Evolutionary conservation across 1,140 invertebrate species (phyloP), one percentile per base, ranked within the genome.

Genomic region (Drosophila tropicalis): DNA sequence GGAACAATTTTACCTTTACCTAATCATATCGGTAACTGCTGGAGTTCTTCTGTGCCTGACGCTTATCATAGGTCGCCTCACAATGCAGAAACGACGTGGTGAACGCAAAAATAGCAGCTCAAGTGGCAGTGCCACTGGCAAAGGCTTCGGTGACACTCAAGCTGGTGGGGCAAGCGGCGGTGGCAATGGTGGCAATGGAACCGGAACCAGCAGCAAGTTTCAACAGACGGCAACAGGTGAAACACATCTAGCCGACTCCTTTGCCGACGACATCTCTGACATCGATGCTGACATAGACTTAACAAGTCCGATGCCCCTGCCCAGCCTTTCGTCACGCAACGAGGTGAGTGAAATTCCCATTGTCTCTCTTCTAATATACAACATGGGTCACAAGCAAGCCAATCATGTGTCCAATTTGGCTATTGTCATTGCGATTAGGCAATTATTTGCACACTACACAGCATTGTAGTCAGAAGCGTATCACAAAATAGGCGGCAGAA

Each of bases 1-100:
- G 83, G 96, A 97, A 81, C 96, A 95, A 70, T 95, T 96, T 77
- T 95, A 96, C 83, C 92, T 97, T 54, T 97, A 97, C 93, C 92
- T 97, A 77, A 94, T 95, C 32, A 93, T 97, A 69, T 96, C 95
- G 69, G 92, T 96, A 25, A 93, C 94, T 51, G 93, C 92, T 19
- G 96, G 95, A 47, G 91, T 97, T 29, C 87, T 97, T 25, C 90
- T 96, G 6, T 94, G 96, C 58, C 91, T 97, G 63, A 92, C 94
- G 7, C 92, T 96, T 58, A 93, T 97, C 10, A 94, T 96, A 54
- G 94, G 94, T 0, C 93, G 95, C 47, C 92, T 97, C 3, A 91
- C 95, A 62, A 90, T 94, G 81, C 93, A 95, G 79, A 93, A 94
- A 29, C 94, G 94, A 77, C 93, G 93, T 22, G 93, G 94, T 1